Evolutionary conservation across 2,113 vertebrate genomes (phyloP).

Genomic region (Nanorana parkeri): DNA sequence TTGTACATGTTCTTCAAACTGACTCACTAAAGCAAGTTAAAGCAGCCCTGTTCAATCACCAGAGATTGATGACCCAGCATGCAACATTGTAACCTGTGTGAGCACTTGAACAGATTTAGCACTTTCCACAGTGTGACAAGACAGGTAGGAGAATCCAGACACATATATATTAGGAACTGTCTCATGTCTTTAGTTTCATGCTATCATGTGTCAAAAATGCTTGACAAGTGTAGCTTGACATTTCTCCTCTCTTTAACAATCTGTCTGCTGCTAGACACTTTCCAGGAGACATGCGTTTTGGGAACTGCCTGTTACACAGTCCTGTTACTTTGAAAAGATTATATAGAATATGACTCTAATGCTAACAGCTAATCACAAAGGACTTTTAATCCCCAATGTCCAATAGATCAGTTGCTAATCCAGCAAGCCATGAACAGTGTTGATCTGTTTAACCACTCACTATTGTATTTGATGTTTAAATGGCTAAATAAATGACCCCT

Average conservation of each 20-base stretch:
- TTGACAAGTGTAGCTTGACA: conserved; percentile 43
- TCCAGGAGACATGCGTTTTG: conserved; percentile 33
- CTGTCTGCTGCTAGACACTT: conserved; percentile 9
- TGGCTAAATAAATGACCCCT: conserved; percentile 75
- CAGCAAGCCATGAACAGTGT: conserved; percentile 74
- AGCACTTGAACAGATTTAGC: background rate
- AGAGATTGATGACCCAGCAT: too few species aligned
- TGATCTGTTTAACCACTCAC: conserved; percentile 74
- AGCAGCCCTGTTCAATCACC: too few species aligned
- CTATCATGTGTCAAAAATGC: conserved; percentile 18
- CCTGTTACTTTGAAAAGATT: conserved; percentile 53
- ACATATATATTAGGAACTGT: background rate
- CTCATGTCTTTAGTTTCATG: background rate
- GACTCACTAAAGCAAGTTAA: too few species aligned
- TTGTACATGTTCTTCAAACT: too few species aligned
- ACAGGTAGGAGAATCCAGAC: background rate
- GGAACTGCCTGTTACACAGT: conserved; percentile 18
- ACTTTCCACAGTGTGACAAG: background rate
- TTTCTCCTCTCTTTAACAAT: conserved; percentile 35
- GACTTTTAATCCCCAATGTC: conserved; percentile 69
- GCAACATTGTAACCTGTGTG: too few species aligned
- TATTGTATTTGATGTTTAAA: conserved; percentile 75
- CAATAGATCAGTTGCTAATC: conserved; percentile 74
- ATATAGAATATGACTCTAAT: conserved; percentile 48
- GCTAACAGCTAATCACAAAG: conserved; percentile 51